A percentile compares a stretch with the other conserved stretches of the same genome.
Evolutionary conservation across 2,888 invertebrate species (phyloP).

Genomic region (Stictocephala bisonia): DNA sequence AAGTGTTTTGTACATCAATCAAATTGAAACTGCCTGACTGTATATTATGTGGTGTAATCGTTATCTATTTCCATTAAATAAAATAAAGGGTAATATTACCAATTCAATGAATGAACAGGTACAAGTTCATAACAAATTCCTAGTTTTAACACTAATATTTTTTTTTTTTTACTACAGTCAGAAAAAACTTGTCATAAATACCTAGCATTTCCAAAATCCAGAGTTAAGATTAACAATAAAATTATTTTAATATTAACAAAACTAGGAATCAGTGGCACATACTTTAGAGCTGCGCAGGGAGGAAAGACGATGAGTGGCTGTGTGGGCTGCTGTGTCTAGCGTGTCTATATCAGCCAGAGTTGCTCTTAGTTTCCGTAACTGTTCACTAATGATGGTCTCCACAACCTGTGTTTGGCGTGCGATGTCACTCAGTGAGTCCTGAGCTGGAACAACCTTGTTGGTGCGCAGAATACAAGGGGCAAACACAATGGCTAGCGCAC

Average conservation of each 20-base stretch:
- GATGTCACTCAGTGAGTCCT: slow-evolving; percentile 91
- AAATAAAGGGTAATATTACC: too few species aligned
- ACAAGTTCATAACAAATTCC: too few species aligned
- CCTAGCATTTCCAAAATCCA: too few species aligned
- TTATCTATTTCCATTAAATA: too few species aligned
- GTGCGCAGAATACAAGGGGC: slow-evolving; percentile 94
- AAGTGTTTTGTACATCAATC: too few species aligned
- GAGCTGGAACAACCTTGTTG: slow-evolving; percentile 87
- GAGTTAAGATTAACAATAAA: not conserved
- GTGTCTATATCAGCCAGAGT: slow-evolving; percentile 92
- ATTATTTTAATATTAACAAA: not conserved
- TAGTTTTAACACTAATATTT: too few species aligned
- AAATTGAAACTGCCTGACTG: too few species aligned
- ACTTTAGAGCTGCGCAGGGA: slow-evolving; percentile 81
- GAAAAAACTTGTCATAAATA: too few species aligned
- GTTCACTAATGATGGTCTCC: slow-evolving; percentile 90
- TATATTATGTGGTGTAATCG: too few species aligned
- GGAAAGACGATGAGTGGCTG: slow-evolving; percentile 83
- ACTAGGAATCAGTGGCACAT: too few species aligned
- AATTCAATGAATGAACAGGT: too few species aligned
- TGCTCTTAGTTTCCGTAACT: slow-evolving; percentile 83
- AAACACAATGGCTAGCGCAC: slow-evolving; percentile 92
- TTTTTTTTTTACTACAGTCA: too few species aligned
- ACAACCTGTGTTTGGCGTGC: slow-evolving; percentile 90
- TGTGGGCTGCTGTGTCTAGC: slow-evolving; percentile 86